Percentiles rank a stretch among this genome's conserved stretches.
Evolutionary conservation across 2,888 invertebrate species (phyloP).

Genomic region (Pemphredon lugubris): DNA sequence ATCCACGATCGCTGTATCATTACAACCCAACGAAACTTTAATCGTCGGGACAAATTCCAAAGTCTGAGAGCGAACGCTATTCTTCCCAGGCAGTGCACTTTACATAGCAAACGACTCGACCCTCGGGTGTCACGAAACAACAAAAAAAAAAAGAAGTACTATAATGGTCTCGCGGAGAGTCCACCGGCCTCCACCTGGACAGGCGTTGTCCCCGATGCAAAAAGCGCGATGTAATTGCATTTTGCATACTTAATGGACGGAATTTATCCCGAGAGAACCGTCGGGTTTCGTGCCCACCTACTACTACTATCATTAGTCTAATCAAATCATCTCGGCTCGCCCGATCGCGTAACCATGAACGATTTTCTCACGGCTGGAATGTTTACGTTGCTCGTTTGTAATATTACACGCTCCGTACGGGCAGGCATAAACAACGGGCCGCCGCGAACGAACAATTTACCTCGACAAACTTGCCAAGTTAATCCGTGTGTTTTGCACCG

Average conservation of each 20-base stretch:
- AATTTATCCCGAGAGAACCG: constrained; percentile 27
- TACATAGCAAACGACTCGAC: constrained; percentile 2
- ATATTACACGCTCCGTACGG: constrained; percentile 1
- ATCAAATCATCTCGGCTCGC: constrained; percentile 49
- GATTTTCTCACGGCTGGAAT: constrained; percentile 57
- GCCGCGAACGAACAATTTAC: too few species aligned
- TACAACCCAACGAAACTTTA: neutral
- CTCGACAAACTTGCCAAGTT: constrained; percentile 9
- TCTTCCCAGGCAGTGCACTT: constrained; percentile 20
- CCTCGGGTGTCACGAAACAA: too few species aligned
- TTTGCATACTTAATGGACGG: constrained; percentile 36
- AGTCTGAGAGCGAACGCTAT: constrained; percentile 8
- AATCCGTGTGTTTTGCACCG: constrained; percentile 19
- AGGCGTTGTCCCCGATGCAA: constrained; percentile 16
- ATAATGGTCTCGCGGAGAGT: too few species aligned
- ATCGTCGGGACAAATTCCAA: constrained; percentile 24
- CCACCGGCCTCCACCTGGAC: neutral
- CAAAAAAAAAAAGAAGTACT: too few species aligned
- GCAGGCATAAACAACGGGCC: too few species aligned
- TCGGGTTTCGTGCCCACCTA: constrained; percentile 17
- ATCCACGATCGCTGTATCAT: neutral
- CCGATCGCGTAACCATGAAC: constrained; percentile 35
- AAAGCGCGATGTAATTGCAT: constrained; percentile 21
- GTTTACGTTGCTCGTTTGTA: constrained; percentile 19
- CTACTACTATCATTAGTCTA: constrained; percentile 45